Base-by-base conservation (phyloP, 30 jellyfish, hydroid and myxozoan species). In the Aurelia sp. region DNA sequence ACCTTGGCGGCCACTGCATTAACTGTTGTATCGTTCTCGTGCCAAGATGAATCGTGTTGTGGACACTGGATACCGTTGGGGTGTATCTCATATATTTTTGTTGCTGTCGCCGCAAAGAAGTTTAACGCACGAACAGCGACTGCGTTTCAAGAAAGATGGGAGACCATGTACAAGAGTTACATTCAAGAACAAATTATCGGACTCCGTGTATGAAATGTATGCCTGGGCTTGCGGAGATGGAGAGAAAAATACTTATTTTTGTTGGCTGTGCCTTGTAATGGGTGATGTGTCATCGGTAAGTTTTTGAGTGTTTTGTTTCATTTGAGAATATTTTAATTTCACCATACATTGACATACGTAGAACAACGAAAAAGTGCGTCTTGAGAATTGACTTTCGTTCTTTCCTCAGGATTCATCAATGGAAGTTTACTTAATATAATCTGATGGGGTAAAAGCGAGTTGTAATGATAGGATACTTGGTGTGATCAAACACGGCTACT, bases 221-320 rank as follows among this genome's bases (percentile, higher is more conserved):
- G 3, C 61, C 8, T 69, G 81, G 81, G 35, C 12, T 11, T 31
- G 21, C 12, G 81, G 81, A 2, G 21, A 44, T 31, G 81, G 35
- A 33, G 81, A 69, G 18, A 69, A 11, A 13, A 69, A 41, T 41
- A 69, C 63, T 24, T 21, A 11, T 69, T 31, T 69, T n/a, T 69
- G 75, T 20, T 64, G 75, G 75, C 75, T 52, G 4, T 69, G 81
- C 47, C 62, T 69, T 1, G 81, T 35, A 1, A 69, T 69, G 81
- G 81, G 81, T 10, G 81, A 69, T 31, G 1, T 31, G 63, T 69
- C 81, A 10, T 33, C 0, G 61, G 63, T 69, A 21, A 21, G 61
- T 41, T 11, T 35, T 7, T 41, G 1, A 4, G 7, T 41, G 52
- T 4, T 4, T 41, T 41, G 7, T 4, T 66, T 2, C 18, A 66